Evolutionary conservation across 2,888 invertebrate species (phyloP), one percentile per base, ranked within the genome.

Genomic region (Amphimallon solstitiale): DNA sequence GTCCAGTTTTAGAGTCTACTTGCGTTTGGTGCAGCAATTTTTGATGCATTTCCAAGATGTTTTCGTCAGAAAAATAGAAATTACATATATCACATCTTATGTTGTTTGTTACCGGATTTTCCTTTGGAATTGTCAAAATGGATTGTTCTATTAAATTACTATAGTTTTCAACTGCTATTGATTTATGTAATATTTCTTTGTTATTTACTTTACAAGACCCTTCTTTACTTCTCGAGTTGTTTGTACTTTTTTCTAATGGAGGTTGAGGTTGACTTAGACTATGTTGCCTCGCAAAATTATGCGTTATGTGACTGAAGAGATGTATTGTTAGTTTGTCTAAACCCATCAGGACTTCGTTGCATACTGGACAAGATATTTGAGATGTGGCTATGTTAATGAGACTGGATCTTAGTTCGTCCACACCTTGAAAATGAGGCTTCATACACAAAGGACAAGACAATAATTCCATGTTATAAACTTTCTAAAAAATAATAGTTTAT

Each of bases 281-380:
- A n/a, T 60, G 49, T 17, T 51, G 43, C 17, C 49, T 59, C 19
- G 37, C 17, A n/a, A 63, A 35, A 14, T 35, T 63, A 2, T 56
- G 45, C 1, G 73, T 63, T 10, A 80, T 76, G 78, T 93, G 93
- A 67, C 89, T 89, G 77, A 93, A 93, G 71, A 94, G 84, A 81
- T 94, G 93, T 76, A 93, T 92, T 0, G 93, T 93, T 56, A 93
- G 84, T 83, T 93, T 93, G 80, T 93, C 93, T 70, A 94, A 85
- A 0, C 93, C 93, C 69, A 87, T 82, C 15, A 93, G 84, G 72
- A 89, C 84, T 75, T 93, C 92, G 75, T 88, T 87, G 78, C 94
- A 94, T 68, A 93, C 88, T 10, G 93, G 93, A 78, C 94, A 94
- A 61, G 86, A 79, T 72, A 93, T 83, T 69, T 89, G 90, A 68